Percentiles rank a stretch among this genome's conserved stretches.
Evolutionary conservation across 2,888 invertebrate species (phyloP).

Genomic region (Axea sp.): DNA sequence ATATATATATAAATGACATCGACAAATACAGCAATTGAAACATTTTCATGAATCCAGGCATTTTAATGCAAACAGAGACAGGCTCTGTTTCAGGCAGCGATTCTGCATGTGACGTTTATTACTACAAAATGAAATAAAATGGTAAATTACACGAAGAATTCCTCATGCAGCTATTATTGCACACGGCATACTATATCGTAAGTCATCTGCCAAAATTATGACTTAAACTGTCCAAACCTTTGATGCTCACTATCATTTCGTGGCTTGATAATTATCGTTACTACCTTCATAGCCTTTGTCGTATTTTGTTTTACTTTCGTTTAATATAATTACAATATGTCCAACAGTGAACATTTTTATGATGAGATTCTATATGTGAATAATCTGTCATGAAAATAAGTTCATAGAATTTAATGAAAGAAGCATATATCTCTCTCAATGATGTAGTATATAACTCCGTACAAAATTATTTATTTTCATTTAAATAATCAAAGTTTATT

Average conservation of each 20-base stretch:
- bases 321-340: too few species aligned
- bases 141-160: conserved; percentile 52
- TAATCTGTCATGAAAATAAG: too few species aligned
- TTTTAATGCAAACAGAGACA: conserved; percentile 47
- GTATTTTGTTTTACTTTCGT: too few species aligned
- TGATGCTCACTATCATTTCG: conserved; percentile 12
- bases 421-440: too few species aligned
- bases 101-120: conserved; percentile 55
- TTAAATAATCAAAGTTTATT: too few species aligned
- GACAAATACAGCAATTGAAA: conserved; percentile 42
- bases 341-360: too few species aligned
- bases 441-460: too few species aligned
- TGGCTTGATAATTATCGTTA: conserved; percentile 16
- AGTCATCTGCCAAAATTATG: conserved; percentile 21
- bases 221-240: conserved; percentile 2
- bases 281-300: too few species aligned
- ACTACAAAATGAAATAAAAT: conserved; percentile 53
- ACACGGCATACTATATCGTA: conserved; percentile 17
- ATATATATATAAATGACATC: conserved; percentile 39
- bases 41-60: conserved; percentile 19
- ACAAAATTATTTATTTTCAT: too few species aligned
- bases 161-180: conserved; percentile 42
- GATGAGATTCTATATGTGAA: too few species aligned
- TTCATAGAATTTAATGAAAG: too few species aligned
- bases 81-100: conserved; percentile 36